Evolutionary conservation across 2,888 invertebrate species (phyloP).

Genomic region (Ennomos fuscantarius): DNA sequence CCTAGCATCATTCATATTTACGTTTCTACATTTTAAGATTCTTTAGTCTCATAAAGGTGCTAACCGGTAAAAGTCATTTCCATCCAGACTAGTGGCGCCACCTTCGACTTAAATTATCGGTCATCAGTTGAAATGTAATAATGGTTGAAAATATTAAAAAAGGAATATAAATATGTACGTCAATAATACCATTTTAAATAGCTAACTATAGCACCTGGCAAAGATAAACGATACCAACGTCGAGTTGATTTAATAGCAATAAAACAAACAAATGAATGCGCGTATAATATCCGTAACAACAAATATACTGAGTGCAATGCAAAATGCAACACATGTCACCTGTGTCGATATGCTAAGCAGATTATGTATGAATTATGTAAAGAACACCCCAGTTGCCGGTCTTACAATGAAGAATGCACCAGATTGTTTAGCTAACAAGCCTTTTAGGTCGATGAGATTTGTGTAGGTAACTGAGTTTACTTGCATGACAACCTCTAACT

Average conservation of each 20-base stretch:
- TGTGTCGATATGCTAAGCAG: conserved; percentile 75
- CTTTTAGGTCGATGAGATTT: conserved; percentile 40
- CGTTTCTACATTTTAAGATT: no score
- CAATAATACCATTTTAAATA: background rate
- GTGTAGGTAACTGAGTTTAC: background rate
- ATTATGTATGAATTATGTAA: conserved; percentile 81
- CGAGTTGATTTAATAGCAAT: conserved; percentile 8
- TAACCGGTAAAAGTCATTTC: no score
- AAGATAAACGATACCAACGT: background rate
- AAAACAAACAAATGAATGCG: conserved; percentile 18
- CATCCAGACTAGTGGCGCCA: no score
- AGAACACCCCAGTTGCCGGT: conserved; percentile 58
- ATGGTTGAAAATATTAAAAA: no score
- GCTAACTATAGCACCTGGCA: background rate
- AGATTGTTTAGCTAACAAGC: conserved; percentile 42
- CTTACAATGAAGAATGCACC: conserved; percentile 56
- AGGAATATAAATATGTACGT: no score
- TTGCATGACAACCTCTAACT: no score
- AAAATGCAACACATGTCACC: conserved; percentile 76
- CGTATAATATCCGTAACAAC: conserved; percentile 22
- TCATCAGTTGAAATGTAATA: no score
- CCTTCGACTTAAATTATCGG: no score
- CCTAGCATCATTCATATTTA: no score
- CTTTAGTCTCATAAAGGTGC: no score
- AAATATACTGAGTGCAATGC: conserved; percentile 31